phyloP scores from a whole-genome alignment of 1,140 invertebrate species.

The Pogonomyrmex barbatus region DNA sequence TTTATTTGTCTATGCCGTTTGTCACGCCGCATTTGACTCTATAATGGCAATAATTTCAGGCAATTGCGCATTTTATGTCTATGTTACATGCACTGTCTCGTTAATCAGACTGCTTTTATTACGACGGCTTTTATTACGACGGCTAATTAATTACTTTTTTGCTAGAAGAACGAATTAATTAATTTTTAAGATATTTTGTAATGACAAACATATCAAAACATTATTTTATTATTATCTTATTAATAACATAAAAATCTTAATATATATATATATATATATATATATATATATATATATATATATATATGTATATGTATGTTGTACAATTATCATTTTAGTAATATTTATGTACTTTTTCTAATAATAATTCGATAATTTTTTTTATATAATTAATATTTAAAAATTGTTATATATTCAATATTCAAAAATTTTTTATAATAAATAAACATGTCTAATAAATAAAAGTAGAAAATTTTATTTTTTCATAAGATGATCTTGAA shows the following conservation, averaged over 20 bases:
- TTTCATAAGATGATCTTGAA: neutral
- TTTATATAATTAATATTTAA: neutral
- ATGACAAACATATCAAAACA: neutral
- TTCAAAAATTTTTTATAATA: neutral
- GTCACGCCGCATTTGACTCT: conserved; percentile 48
- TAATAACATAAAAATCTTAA: neutral
- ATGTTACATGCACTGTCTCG: neutral
- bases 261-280: no score
- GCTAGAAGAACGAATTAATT: neutral
- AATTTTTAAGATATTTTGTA: neutral
- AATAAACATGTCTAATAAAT: neutral
- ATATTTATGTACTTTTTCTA: neutral
- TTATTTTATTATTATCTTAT: neutral
- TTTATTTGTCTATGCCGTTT: conserved; percentile 35
- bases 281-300: no score
- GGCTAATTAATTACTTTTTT: neutral
- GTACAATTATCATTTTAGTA: neutral
- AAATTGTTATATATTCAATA: neutral
- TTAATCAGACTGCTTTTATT: conserved; percentile 23
- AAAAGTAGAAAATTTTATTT: neutral
- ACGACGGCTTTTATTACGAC: neutral
- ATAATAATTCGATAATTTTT: neutral
- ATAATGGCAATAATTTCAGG: conserved; percentile 51
- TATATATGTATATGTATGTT: neutral
- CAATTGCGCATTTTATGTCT: conserved; percentile 25